Conservation (phyloP, 2,888 invertebrate genomes). For the Serripes groenlandicus region DNA sequence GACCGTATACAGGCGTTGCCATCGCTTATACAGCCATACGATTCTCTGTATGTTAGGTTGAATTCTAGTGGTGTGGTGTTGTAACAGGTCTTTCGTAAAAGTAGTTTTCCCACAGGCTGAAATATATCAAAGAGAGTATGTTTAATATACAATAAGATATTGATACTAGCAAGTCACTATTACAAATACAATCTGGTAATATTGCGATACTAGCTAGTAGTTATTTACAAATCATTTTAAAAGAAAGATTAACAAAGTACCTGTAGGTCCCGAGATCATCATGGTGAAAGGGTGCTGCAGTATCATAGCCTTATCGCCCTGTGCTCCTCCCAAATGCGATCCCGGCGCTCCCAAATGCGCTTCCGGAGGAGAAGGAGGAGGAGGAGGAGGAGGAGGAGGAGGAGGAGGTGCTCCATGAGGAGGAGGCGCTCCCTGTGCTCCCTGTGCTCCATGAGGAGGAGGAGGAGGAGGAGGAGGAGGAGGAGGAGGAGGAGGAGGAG, state of each 20-base stretch:
- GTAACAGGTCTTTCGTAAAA: conserved; percentile 24
- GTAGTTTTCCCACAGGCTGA: conserved; percentile 35
- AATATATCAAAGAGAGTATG: background rate
- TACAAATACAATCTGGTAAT: too few species aligned
- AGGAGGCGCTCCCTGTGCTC: background rate
- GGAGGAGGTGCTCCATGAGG: background rate
- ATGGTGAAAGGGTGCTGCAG: conserved; percentile 28
- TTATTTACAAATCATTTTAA: too few species aligned
- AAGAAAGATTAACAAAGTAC: too few species aligned
- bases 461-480: too few species aligned
- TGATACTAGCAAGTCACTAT: too few species aligned
- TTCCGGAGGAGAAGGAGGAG: background rate
- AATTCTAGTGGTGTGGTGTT: conserved; percentile 26
- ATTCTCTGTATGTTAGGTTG: conserved; percentile 56
- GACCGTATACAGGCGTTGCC: conserved; percentile 44
- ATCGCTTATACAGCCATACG: conserved; percentile 58
- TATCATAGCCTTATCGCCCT: background rate
- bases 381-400: background rate
- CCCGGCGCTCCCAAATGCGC: too few species aligned
- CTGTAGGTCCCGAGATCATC: conserved; percentile 34
- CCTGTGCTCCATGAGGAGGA: too few species aligned
- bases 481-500: too few species aligned
- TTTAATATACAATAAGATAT: too few species aligned
- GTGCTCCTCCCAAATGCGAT: too few species aligned
- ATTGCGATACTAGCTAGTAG: too few species aligned